Evolutionary conservation across 2,113 vertebrate species (phyloP).

Genomic region (Pithys albifrons): DNA sequence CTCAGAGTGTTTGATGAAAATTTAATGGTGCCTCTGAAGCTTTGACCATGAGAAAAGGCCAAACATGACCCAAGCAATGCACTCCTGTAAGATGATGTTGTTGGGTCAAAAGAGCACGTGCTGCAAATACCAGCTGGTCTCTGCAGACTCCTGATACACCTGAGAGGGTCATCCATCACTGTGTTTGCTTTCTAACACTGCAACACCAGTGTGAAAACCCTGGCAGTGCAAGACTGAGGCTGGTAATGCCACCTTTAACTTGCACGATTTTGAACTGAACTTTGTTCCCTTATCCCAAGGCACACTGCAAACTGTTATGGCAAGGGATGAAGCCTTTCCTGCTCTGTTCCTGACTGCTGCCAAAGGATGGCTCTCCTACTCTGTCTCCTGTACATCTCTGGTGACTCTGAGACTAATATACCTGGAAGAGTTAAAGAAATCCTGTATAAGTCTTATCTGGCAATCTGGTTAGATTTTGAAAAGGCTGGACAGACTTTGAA

Average conservation of each 20-base stretch:
- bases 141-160: not conserved
- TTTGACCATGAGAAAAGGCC: not conserved
- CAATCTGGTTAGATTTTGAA: not conserved
- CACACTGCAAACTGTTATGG: not conserved
- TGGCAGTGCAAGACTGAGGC: not conserved
- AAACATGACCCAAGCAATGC: not conserved
- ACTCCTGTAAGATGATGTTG: not conserved
- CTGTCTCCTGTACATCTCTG: not conserved
- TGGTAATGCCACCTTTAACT: not conserved
- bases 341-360: not conserved
- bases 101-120: not conserved
- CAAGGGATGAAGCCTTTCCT: not conserved
- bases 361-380: not conserved
- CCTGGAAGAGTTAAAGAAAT: not conserved
- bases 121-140: not conserved
- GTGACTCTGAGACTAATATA: not conserved
- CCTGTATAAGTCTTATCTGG: not conserved
- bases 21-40: not conserved
- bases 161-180: not conserved
- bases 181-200: not conserved
- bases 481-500: not conserved
- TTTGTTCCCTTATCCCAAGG: not conserved
- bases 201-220: accelerated
- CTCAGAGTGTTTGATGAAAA: not conserved
- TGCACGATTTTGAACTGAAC: not conserved